phyloP scores from a whole-genome alignment of 2,113 vertebrate species.

The Spizaetus ornatus region DNA sequence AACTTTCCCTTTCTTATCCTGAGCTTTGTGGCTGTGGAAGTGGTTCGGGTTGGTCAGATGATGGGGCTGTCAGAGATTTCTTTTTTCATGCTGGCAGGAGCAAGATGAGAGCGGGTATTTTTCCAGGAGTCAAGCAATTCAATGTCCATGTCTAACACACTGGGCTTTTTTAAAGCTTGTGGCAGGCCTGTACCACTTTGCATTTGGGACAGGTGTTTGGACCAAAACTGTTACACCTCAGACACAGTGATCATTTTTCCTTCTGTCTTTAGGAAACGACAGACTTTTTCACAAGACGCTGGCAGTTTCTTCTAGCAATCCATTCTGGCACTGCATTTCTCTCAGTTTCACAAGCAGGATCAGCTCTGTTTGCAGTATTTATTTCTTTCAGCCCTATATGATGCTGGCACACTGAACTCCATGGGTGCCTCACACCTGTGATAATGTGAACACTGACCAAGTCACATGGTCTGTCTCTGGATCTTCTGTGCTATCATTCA shows the following conservation, averaged over 20 bases:
- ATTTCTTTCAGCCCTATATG: neutral
- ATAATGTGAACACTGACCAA: neutral
- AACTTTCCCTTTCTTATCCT: neutral
- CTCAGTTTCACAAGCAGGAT: neutral
- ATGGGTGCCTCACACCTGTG: neutral
- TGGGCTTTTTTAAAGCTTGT: neutral
- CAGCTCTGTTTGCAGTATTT: neutral
- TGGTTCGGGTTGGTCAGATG: neutral
- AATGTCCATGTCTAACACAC: neutral
- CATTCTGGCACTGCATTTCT: neutral
- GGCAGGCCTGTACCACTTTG: neutral
- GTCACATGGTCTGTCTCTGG: neutral
- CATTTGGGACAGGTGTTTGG: neutral
- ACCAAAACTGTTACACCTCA: neutral
- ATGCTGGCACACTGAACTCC: neutral
- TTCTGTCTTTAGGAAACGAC: neutral
- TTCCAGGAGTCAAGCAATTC: neutral
- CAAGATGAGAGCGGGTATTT: neutral
- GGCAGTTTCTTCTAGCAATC: neutral
- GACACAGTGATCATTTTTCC: neutral
- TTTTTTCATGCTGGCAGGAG: neutral
- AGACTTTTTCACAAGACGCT: neutral
- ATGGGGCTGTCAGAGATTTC: neutral
- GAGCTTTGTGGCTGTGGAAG: neutral
- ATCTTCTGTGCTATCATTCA: neutral